Percentiles rank a stretch among this genome's conserved stretches.
phyloP scores from a whole-genome alignment of 2,888 invertebrate genomes.

The Thymelicus acteon region DNA sequence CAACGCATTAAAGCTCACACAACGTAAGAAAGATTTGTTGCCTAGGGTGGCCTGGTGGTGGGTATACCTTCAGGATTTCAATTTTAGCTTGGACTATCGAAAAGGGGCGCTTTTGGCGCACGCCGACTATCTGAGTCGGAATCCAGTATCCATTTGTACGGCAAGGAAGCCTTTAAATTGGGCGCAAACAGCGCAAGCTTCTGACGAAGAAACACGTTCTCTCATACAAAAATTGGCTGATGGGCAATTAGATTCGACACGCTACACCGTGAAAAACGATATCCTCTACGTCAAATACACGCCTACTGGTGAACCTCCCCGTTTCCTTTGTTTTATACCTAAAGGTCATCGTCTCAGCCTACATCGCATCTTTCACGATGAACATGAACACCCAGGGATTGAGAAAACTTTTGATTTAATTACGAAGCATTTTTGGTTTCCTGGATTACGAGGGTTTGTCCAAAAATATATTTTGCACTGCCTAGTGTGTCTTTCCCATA shows the following conservation, averaged over 20 bases:
- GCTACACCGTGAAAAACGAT: slow-evolving; percentile 32
- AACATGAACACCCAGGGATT: slow-evolving; percentile 28
- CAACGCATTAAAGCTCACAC: background rate
- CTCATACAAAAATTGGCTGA: slow-evolving; percentile 27
- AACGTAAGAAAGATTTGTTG: background rate
- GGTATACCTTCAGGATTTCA: background rate
- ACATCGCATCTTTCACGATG: slow-evolving; percentile 41
- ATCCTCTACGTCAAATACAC: slow-evolving; percentile 38
- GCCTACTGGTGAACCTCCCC: slow-evolving; percentile 32
- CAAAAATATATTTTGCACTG: slow-evolving; percentile 31
- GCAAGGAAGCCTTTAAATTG: slow-evolving; percentile 38
- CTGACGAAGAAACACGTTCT: slow-evolving; percentile 39
- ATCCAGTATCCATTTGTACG: slow-evolving; percentile 25
- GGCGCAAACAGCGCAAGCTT: slow-evolving; percentile 41
- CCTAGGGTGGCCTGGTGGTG: slow-evolving; percentile 35
- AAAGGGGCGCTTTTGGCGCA: slow-evolving; percentile 19
- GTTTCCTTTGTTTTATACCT: slow-evolving; percentile 40
- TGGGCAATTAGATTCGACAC: slow-evolving; percentile 32
- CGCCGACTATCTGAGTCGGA: no score
- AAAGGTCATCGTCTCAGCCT: slow-evolving; percentile 42
- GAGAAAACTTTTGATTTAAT: slow-evolving; percentile 37
- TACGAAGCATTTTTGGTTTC: slow-evolving; percentile 39
- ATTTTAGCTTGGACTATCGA: slow-evolving; percentile 40
- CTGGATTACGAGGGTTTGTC: slow-evolving; percentile 25
- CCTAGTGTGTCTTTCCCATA: slow-evolving; percentile 27